phyloP scores from a whole-genome alignment of 2,797 vertebrate genomes.

The Diplodus sargus region DNA sequence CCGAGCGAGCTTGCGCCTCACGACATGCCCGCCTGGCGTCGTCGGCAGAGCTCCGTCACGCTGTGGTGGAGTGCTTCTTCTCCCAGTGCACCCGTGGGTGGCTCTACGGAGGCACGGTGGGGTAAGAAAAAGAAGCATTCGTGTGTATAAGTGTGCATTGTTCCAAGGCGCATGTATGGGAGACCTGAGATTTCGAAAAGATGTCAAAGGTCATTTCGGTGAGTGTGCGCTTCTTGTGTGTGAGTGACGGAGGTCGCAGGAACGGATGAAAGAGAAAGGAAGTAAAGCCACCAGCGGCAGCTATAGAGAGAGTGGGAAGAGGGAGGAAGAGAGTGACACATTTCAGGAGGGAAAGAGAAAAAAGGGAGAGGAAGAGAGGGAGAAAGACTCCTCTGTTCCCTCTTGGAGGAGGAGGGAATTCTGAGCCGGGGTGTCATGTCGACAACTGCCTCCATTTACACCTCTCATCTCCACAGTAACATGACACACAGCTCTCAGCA shows the following conservation, averaged over 20 bases:
- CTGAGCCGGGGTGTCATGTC: slow-evolving; percentile 81
- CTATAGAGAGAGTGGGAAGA: slow-evolving; percentile 53
- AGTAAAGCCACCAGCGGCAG: slow-evolving; percentile 36
- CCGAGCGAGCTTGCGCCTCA: slow-evolving; percentile 83
- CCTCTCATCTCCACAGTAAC: slow-evolving; percentile 77
- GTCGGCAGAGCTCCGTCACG: slow-evolving; percentile 87
- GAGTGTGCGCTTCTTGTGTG: slow-evolving; percentile 13
- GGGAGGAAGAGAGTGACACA: slow-evolving; percentile 66
- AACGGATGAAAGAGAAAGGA: slow-evolving; percentile 60
- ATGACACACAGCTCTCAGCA: slow-evolving; percentile 67
- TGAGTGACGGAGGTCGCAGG: slow-evolving; percentile 25
- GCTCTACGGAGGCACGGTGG: slow-evolving; percentile 88
- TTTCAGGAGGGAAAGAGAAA: slow-evolving; percentile 68
- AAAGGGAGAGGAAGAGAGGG: slow-evolving; percentile 56
- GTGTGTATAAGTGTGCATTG: slow-evolving; percentile 1
- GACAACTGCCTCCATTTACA: slow-evolving; percentile 81
- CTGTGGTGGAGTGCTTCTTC: slow-evolving; percentile 90
- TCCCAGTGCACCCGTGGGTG: slow-evolving; percentile 89
- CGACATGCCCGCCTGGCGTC: slow-evolving; percentile 88
- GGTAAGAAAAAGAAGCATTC: slow-evolving; percentile 84
- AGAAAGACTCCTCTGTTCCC: slow-evolving; percentile 81
- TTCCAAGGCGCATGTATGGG: slow-evolving; percentile 13
- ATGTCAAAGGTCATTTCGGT: slow-evolving; percentile 64
- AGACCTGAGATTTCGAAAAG: slow-evolving; percentile 26
- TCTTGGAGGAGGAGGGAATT: slow-evolving; percentile 77